Percentiles rank a stretch among this genome's conserved stretches.
Conservation (phyloP, 2,888 invertebrate species). For the Empis livida region DNA sequence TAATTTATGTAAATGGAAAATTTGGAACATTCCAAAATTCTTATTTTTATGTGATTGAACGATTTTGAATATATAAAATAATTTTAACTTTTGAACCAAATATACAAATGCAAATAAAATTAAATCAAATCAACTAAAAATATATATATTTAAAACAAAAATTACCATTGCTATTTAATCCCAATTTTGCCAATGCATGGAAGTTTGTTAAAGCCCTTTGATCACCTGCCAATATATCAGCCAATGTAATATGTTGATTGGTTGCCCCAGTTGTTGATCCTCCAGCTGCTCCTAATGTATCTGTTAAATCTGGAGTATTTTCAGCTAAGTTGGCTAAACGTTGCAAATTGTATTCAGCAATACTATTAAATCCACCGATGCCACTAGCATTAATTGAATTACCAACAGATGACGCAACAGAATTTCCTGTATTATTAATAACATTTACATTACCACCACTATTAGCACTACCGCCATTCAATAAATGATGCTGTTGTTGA, state of each 20-base stretch:
- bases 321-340: slow-evolving; percentile 73
- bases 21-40: no score
- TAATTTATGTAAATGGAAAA: background rate
- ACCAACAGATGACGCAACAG: slow-evolving; percentile 15
- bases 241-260: slow-evolving; percentile 56
- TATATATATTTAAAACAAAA: slow-evolving; percentile 2
- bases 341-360: slow-evolving; percentile 77
- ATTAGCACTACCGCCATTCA: slow-evolving; percentile 10
- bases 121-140: background rate
- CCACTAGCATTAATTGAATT: slow-evolving; percentile 30
- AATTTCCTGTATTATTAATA: slow-evolving; percentile 14
- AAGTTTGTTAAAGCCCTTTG: slow-evolving; percentile 76
- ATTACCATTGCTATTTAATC: slow-evolving; percentile 52
- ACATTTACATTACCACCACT: slow-evolving; percentile 9
- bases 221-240: slow-evolving; percentile 60
- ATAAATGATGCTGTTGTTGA: slow-evolving; percentile 11
- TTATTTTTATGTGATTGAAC: background rate
- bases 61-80: background rate
- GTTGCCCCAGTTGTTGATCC: slow-evolving; percentile 21
- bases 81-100: slow-evolving; percentile 2
- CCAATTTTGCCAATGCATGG: slow-evolving; percentile 79
- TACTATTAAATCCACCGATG: slow-evolving; percentile 43
- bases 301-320: slow-evolving; percentile 40
- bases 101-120: background rate
- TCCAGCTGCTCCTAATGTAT: slow-evolving; percentile 26